phyloP scores from a whole-genome alignment of 2,797 vertebrate species.

The Philypnodon macrostomus region DNA sequence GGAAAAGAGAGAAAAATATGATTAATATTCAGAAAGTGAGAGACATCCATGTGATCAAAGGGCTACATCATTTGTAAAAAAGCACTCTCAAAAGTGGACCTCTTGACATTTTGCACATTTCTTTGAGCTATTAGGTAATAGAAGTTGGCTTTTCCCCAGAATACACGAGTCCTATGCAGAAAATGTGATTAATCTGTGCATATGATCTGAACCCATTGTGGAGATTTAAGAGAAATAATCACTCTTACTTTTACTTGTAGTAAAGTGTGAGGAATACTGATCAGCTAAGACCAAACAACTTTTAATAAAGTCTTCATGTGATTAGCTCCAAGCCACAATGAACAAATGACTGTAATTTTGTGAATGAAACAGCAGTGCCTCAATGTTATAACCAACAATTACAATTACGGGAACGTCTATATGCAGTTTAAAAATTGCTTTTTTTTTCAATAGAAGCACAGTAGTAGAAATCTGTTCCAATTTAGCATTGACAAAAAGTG shows the following conservation, averaged over 20 bases:
- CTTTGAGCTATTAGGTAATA: slow-evolving; percentile 20
- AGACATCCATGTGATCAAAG: slow-evolving; percentile 40
- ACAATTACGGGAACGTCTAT: too few species aligned
- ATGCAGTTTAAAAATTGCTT: too few species aligned
- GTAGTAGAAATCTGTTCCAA: too few species aligned
- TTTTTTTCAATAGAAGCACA: too few species aligned
- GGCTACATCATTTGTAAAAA: slow-evolving; percentile 28
- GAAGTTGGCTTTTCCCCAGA: slow-evolving; percentile 22
- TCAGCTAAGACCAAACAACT: slow-evolving; percentile 9
- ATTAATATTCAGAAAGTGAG: slow-evolving; percentile 48
- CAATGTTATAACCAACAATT: too few species aligned
- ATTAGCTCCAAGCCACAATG: neutral
- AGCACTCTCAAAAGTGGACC: slow-evolving; percentile 22
- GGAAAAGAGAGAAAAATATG: slow-evolving; percentile 33
- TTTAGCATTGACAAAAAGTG: too few species aligned
- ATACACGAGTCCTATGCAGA: slow-evolving; percentile 1
- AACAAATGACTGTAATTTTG: neutral
- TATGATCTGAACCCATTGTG: slow-evolving; percentile 5
- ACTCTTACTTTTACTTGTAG: slow-evolving; percentile 10
- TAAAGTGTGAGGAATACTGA: slow-evolving; percentile 29
- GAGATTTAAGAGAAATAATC: slow-evolving; percentile 22
- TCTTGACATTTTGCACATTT: slow-evolving; percentile 25
- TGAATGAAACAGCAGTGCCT: slow-evolving; percentile 1
- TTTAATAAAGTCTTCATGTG: slow-evolving; percentile 9
- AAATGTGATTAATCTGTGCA: slow-evolving; percentile 22